These are phyloP conservation scores for Pterois miles DNA, from an alignment of 2,797 vertebrate species.

Conservation along the genomic window DNA sequence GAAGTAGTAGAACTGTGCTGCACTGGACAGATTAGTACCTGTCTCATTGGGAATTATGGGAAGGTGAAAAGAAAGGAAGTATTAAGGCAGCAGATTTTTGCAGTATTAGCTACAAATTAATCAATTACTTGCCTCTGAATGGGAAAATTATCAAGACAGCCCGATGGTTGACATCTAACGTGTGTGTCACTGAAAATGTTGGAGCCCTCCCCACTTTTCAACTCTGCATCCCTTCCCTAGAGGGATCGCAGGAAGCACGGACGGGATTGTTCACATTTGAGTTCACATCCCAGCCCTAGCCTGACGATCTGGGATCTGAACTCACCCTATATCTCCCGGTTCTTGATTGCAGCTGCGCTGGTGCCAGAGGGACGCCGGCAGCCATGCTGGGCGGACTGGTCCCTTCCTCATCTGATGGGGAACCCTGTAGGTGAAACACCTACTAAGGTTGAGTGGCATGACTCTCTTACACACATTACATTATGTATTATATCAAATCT, in stretches of 20 bases:
- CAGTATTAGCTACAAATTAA: slow-evolving; percentile 22
- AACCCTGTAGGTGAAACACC: slow-evolving; percentile 78
- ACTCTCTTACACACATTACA: slow-evolving; percentile 37
- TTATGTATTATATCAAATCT: background rate
- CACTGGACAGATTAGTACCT: slow-evolving; percentile 11
- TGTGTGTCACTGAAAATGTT: slow-evolving; percentile 11
- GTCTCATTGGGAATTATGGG: slow-evolving; percentile 8
- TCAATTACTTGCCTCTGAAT: slow-evolving; percentile 15
- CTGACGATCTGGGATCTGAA: slow-evolving; percentile 78
- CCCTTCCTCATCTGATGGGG: slow-evolving; percentile 69
- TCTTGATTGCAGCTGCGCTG: slow-evolving; percentile 75
- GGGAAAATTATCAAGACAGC: background rate
- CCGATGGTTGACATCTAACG: slow-evolving; percentile 1
- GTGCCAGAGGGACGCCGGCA: slow-evolving; percentile 55
- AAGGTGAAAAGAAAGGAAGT: slow-evolving; percentile 7
- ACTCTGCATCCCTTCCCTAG: slow-evolving; percentile 46
- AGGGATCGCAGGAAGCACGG: slow-evolving; percentile 60
- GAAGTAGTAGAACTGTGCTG: slow-evolving; percentile 16
- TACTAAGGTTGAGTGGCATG: slow-evolving; percentile 70
- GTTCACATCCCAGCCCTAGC: slow-evolving; percentile 77
- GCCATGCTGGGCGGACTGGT: slow-evolving; percentile 57
- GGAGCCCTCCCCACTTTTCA: slow-evolving; percentile 22
- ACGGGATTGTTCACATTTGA: slow-evolving; percentile 67
- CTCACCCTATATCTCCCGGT: slow-evolving; percentile 72
- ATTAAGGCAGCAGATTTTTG: slow-evolving; percentile 5